phyloP scores from a whole-genome alignment of 2,113 vertebrate species.

The Apeltes quadracus region DNA sequence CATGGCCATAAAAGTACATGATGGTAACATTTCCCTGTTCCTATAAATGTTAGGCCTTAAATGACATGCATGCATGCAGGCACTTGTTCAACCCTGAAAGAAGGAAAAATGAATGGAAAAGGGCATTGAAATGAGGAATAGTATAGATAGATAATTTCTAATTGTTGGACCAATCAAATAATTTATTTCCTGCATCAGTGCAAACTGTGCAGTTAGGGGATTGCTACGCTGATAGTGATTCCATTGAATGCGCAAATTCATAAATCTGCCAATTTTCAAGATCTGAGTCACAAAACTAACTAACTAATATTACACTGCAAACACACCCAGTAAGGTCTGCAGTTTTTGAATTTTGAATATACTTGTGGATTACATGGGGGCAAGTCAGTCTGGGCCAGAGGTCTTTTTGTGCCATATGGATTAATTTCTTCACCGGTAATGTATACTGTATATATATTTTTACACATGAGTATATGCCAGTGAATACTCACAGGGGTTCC shows the following conservation, averaged over 20 bases:
- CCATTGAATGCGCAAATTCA: not conserved
- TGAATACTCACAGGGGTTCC: too few species aligned
- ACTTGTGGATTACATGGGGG: not conserved
- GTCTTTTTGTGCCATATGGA: not conserved
- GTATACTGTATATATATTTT: too few species aligned
- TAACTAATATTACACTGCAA: not conserved
- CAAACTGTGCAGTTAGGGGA: not conserved
- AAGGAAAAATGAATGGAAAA: constrained; percentile 25
- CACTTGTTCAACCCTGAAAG: constrained; percentile 23
- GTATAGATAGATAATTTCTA: not conserved
- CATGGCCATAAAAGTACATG: constrained; percentile 57
- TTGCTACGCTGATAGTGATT: not conserved
- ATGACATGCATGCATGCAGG: constrained; percentile 13
- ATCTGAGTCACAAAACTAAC: not conserved
- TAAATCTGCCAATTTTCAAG: not conserved
- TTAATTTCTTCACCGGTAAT: too few species aligned
- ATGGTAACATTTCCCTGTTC: constrained; percentile 51
- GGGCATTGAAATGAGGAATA: constrained; percentile 25
- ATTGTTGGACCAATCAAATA: not conserved
- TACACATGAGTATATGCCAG: too few species aligned
- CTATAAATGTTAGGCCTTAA: constrained; percentile 29
- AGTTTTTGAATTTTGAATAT: not conserved
- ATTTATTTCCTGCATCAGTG: not conserved
- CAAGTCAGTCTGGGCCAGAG: not conserved
- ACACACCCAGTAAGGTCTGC: not conserved